A percentile compares a stretch with the other conserved stretches of the same genome.
phyloP scores from a whole-genome alignment of 2,113 vertebrate genomes.

The Labeo catla region DNA sequence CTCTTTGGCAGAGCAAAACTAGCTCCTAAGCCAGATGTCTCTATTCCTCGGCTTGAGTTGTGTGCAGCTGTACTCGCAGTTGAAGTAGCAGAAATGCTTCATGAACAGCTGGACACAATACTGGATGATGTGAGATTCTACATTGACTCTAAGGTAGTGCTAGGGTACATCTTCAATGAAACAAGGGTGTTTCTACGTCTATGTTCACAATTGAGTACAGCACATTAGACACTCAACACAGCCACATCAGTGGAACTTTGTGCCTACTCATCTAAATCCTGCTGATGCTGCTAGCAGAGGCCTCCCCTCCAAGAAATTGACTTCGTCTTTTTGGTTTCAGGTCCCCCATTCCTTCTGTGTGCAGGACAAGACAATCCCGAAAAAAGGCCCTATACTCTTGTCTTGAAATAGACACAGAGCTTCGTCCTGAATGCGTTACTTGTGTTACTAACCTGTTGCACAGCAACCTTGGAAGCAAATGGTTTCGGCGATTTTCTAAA shows the following conservation, averaged over 20 bases:
- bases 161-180: conserved; percentile 48
- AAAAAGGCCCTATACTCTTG: background rate
- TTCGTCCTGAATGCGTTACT: conserved; percentile 5
- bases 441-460: background rate
- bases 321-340: conserved; percentile 10
- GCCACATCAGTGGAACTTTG: conserved; percentile 37
- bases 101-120: conserved; percentile 4
- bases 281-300: conserved; percentile 18
- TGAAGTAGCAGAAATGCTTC: conserved; percentile 3
- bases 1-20: conserved; percentile 41
- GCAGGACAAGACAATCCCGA: background rate
- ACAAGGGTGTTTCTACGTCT: conserved; percentile 41
- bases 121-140: conserved; percentile 14
- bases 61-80: conserved; percentile 47
- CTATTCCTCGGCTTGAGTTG: conserved; percentile 41
- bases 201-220: conserved; percentile 41
- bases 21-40: conserved; percentile 39
- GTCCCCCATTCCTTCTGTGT: conserved; percentile 3
- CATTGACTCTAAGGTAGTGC: conserved; percentile 36
- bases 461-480: background rate
- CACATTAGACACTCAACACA: background rate
- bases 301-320: background rate
- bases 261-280: conserved; percentile 30
- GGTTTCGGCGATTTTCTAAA: conserved; percentile 28
- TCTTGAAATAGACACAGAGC: background rate